Evolutionary conservation across 2,888 invertebrate genomes (phyloP).

Genomic region (Lottia gigantea): DNA sequence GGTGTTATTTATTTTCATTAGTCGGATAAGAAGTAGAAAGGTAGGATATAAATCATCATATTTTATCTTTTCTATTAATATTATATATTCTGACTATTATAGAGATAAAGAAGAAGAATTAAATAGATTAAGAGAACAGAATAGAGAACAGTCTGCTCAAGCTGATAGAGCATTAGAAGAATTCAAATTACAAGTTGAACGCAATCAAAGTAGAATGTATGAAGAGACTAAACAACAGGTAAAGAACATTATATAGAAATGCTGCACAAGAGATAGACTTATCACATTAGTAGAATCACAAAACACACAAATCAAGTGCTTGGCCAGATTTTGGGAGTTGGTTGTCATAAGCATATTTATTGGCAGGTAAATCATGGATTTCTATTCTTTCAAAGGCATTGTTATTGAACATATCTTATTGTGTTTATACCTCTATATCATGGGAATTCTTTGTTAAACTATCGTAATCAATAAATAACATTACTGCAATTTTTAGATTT

Average conservation of each 20-base stretch:
- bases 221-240: slow-evolving; percentile 66
- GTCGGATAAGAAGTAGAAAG: too few relatives aligned
- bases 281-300: too few relatives aligned
- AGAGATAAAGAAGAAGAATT: slow-evolving; percentile 65
- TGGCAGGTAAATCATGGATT: too few relatives aligned
- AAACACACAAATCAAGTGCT: not conserved
- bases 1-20: too few relatives aligned
- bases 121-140: slow-evolving; percentile 48
- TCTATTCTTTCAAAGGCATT: too few relatives aligned
- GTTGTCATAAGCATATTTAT: not conserved
- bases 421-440: too few relatives aligned
- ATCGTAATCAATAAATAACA: too few relatives aligned
- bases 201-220: slow-evolving; percentile 61
- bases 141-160: slow-evolving; percentile 51
- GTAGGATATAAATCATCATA: too few relatives aligned
- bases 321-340: not conserved
- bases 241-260: not conserved
- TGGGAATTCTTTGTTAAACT: too few relatives aligned
- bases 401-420: too few relatives aligned
- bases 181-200: slow-evolving; percentile 64
- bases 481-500: too few relatives aligned
- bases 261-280: not conserved
- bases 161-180: slow-evolving; percentile 62
- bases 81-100: slow-evolving; percentile 8
- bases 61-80: too few relatives aligned